Conservation (phyloP, 2,888 invertebrate genomes). For the Salpingus planirostris region DNA sequence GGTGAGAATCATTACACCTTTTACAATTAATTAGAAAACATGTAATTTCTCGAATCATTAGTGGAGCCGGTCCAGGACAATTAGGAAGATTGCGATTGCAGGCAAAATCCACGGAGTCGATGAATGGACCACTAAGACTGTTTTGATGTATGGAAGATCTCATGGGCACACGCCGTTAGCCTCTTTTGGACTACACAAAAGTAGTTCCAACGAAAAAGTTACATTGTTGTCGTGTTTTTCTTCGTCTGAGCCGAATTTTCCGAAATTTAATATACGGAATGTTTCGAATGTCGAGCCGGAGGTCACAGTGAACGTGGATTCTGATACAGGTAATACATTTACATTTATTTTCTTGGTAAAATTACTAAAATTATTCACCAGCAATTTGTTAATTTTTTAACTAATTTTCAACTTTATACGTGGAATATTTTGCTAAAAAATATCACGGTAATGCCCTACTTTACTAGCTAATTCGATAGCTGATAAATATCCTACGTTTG, state of each 20-base stretch:
- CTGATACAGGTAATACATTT: conserved; percentile 16
- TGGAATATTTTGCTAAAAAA: no score
- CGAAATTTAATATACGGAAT: no score
- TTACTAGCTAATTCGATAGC: no score
- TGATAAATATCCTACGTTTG: no score
- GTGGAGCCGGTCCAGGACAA: conserved; percentile 49
- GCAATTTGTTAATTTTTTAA: no score
- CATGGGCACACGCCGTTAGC: conserved; percentile 41
- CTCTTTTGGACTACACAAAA: conserved; percentile 23
- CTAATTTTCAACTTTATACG: no score
- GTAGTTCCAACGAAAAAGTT: conserved; percentile 19
- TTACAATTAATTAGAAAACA: conserved; percentile 1
- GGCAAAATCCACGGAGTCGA: conserved; percentile 23
- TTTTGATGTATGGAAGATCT: conserved; percentile 42
- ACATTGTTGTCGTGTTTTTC: conserved; percentile 17
- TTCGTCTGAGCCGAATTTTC: conserved; percentile 3
- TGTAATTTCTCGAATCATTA: conserved; percentile 25
- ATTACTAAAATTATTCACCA: no score
- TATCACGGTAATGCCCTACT: no score
- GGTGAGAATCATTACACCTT: conserved; percentile 47
- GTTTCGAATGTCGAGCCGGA: no score
- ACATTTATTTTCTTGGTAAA: no score
- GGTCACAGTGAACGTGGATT: conserved; percentile 17
- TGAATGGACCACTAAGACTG: conserved; percentile 42
- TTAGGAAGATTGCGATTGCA: conserved; percentile 29